These are phyloP conservation scores for Bovichtus diacanthus DNA, from an alignment of 2,797 vertebrate genomes.

Conservation along the genomic window DNA sequence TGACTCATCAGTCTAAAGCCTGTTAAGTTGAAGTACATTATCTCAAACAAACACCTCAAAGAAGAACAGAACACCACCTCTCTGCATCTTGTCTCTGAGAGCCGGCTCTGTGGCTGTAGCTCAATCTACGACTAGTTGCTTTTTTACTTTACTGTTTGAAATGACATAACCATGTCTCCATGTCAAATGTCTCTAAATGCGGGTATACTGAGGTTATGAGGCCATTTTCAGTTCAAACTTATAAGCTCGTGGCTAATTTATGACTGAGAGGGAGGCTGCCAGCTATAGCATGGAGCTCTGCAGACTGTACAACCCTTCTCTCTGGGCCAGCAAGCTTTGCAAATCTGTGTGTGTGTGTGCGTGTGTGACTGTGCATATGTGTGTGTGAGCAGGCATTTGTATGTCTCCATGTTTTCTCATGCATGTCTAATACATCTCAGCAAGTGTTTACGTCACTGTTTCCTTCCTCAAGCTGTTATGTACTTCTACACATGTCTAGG, in stretches of 20 bases:
- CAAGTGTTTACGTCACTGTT: neutral
- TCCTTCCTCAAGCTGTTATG: conserved; percentile 1
- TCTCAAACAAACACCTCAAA: neutral
- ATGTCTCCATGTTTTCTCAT: conserved; percentile 26
- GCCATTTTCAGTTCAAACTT: conserved; percentile 48
- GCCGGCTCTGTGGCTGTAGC: neutral
- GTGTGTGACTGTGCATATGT: neutral
- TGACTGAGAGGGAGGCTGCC: conserved; percentile 29
- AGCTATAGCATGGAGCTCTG: conserved; percentile 31
- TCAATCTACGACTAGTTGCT: neutral
- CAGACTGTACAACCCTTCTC: conserved; percentile 21
- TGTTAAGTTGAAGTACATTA: neutral
- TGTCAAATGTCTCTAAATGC: conserved; percentile 29
- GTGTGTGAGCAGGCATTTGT: neutral
- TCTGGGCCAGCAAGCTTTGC: conserved; percentile 19
- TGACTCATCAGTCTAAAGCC: conserved; percentile 10
- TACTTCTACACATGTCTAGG: conserved; percentile 12
- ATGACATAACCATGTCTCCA: conserved; percentile 29
- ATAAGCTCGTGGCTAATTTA: conserved; percentile 37
- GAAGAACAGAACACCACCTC: neutral
- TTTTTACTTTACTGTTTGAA: conserved; percentile 19
- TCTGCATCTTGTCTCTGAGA: neutral
- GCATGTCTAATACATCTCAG: conserved; percentile 31
- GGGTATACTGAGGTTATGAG: conserved; percentile 5
- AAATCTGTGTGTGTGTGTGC: neutral